Base-by-base conservation (phyloP, 2,797 vertebrate genomes). In the Phyllotis vaccarum region DNA sequence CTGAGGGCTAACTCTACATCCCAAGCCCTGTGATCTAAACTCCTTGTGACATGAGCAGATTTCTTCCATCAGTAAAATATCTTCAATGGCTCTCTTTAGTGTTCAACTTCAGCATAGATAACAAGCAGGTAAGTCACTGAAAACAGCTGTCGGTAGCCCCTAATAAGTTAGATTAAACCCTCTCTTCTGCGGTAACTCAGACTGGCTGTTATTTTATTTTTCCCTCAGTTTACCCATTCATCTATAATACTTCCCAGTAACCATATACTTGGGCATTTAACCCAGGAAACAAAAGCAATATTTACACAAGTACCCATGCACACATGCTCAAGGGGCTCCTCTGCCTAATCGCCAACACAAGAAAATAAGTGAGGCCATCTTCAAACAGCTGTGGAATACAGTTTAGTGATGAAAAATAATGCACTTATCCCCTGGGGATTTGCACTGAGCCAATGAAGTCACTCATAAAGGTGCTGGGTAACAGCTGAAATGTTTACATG, bases 151-250 rank as follows among this genome's bases (percentile, higher is more conserved):
- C 24, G 12, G 2, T 16, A 34, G 21, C 60, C 34, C n/a, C 31
- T 8, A 64, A 37, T 19, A 12, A 2, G 27, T 10, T 22, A 24
- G 27, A 9, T 9, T 37, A 29, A 29, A 2, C 27, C 1, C 0
- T 1, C 2, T 10, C 10, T 87, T 58, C 86, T 21, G 4, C 1
- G 52, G 22, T 56, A n/a, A 29, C 24, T 29, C 6, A 24, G 2
- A 46, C 1, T 14, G n/a, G 31, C 19, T 54, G 3, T 17, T 62
- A 2, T 40, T 88, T 37, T 2, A 22, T 37, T 64, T 5, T 29
- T 19, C 16, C 21, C n/a, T 60, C 16, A n/a, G 11, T 13, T n/a
- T 60, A 49, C 27, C 4, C 82, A 9, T 14, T 68, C 24, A n/a
- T 58, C 40, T 83, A 29, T 1, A 0, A 54, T 70, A 11, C 4